phyloP scores from a whole-genome alignment of 2,113 vertebrate species.

The Mus musculus region GRCm39 chr2:60977001-60977500 shows the following conservation, averaged over 20 bases:
- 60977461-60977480: constrained; percentile 57
- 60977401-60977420: constrained; percentile 62
- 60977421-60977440: constrained; percentile 62
- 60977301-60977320: background rate
- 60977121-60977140: background rate
- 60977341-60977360: constrained; percentile 55
- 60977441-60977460: constrained; percentile 63
- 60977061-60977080: background rate
- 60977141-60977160: background rate
- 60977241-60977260: background rate
- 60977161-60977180: background rate
- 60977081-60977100: background rate
- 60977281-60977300: background rate
- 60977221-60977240: background rate
- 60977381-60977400: constrained; percentile 51
- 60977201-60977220: background rate
- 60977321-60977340: background rate
- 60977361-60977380: constrained; percentile 54
- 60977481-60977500: constrained; percentile 23
- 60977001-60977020: background rate
- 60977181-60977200: background rate
- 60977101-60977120: background rate
- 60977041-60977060: constrained; percentile 29
- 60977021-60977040: background rate
- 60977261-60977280: background rate